These are phyloP conservation scores for Trinorchestia longiramus DNA, from an alignment of 1,140 invertebrate species.

Conservation along the genomic window DNA sequence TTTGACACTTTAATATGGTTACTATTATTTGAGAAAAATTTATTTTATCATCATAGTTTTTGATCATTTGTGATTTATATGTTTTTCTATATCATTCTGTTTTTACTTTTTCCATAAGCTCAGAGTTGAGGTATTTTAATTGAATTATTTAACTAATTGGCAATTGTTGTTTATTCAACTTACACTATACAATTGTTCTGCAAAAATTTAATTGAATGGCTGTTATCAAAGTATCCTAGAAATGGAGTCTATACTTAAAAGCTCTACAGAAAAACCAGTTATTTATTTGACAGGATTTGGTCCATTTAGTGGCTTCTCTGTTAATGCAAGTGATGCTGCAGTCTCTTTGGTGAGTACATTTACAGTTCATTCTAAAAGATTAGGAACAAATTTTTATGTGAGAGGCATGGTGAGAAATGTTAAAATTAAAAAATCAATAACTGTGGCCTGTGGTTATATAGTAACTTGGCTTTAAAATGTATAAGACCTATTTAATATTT, in stretches of 20 bases:
- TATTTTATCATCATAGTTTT: no score
- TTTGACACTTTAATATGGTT: no score
- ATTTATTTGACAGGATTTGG: conserved; percentile 48
- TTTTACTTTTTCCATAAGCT: neutral
- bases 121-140: neutral
- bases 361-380: neutral
- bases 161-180: neutral
- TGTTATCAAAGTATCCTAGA: neutral
- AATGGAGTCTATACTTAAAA: neutral
- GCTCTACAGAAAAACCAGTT: neutral
- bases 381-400: neutral
- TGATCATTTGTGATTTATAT: neutral
- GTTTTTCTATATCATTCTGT: neutral
- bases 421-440: neutral
- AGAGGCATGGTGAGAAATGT: neutral
- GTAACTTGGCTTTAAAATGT: no score
- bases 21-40: no score
- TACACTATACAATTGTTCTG: neutral
- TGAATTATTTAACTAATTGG: neutral
- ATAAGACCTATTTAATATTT: no score
- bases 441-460: neutral
- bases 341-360: conserved; percentile 15
- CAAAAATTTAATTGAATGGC: neutral
- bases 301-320: conserved; percentile 10
- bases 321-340: conserved; percentile 42